Evolutionary conservation across 30 jellyfish, hydroid and myxozoan species (phyloP).

Genomic region (Hydractinia echinata): DNA sequence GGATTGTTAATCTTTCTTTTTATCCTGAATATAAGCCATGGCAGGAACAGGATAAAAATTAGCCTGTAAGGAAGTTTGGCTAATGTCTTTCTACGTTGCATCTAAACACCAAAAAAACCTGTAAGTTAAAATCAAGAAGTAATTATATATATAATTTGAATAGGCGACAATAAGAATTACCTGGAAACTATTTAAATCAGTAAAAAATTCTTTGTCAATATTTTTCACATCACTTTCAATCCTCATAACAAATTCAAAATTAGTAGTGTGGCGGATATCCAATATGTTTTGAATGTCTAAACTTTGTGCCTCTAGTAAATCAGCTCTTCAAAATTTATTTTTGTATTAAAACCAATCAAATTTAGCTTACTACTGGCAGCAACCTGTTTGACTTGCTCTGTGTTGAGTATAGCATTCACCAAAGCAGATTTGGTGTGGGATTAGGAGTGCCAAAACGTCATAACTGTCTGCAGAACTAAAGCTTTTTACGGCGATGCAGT

Average conservation of each 20-base stretch:
- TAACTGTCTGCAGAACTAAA: slow-evolving; percentile 3
- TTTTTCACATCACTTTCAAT: slow-evolving; percentile 76
- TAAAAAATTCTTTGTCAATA: slow-evolving; percentile 66
- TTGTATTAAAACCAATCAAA: neutral
- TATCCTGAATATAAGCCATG: slow-evolving; percentile 61
- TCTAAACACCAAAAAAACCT: slow-evolving; percentile 31
- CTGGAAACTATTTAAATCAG: slow-evolving; percentile 95
- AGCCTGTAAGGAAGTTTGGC: slow-evolving; percentile 82
- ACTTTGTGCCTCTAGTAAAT: slow-evolving; percentile 71
- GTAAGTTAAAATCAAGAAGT: neutral
- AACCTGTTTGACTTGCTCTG: slow-evolving; percentile 46
- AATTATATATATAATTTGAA: neutral
- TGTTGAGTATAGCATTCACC: slow-evolving; percentile 58
- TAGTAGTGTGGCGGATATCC: slow-evolving; percentile 73
- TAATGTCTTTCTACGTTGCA: slow-evolving; percentile 74
- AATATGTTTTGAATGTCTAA: slow-evolving; percentile 63
- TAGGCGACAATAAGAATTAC: slow-evolving; percentile 10
- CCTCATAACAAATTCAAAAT: slow-evolving; percentile 86
- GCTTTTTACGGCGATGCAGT: neutral
- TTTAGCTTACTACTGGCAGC: slow-evolving; percentile 45
- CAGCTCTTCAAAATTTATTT: slow-evolving; percentile 4
- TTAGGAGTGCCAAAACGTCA: slow-evolving; percentile 34
- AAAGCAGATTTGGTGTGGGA: slow-evolving; percentile 58
- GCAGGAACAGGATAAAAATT: slow-evolving; percentile 93
- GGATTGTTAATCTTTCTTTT: slow-evolving; percentile 48